Conservation (phyloP, 2,797 vertebrate species). For the Erethizon dorsatum region DNA sequence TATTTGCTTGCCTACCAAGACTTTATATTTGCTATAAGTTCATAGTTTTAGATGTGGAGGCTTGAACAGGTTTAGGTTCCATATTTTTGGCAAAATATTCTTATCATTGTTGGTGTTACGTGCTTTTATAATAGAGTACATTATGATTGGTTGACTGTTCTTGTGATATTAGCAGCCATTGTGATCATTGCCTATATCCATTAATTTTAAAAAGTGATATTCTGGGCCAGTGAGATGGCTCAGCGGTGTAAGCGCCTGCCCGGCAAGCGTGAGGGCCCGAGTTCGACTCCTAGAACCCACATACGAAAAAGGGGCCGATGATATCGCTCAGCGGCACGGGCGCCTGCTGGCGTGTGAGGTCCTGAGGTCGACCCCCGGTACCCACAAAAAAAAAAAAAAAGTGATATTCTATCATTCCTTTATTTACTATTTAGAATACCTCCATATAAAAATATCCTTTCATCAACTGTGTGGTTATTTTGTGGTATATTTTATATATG, state of each 20-base stretch:
- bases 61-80: not conserved
- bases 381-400: not conserved
- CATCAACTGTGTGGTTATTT: not conserved
- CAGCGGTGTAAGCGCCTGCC: too few species aligned
- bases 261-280: too few species aligned
- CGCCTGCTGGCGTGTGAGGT: too few species aligned
- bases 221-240: not conserved
- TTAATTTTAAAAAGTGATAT: not conserved
- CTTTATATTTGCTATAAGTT: slow-evolving; percentile 14
- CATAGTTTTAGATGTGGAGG: not conserved
- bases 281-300: too few species aligned
- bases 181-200: not conserved
- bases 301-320: too few species aligned
- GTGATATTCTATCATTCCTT: not conserved
- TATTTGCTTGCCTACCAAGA: not conserved
- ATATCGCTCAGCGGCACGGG: too few species aligned
- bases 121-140: not conserved
- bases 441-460: not conserved
- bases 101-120: not conserved
- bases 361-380: too few species aligned
- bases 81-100: not conserved
- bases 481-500: not conserved
- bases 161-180: not conserved
- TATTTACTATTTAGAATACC: not conserved
- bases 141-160: not conserved